Base-by-base conservation (phyloP, 35 echinoderm and acorn worm species). In the Ophiothrix spiculata region DNA sequence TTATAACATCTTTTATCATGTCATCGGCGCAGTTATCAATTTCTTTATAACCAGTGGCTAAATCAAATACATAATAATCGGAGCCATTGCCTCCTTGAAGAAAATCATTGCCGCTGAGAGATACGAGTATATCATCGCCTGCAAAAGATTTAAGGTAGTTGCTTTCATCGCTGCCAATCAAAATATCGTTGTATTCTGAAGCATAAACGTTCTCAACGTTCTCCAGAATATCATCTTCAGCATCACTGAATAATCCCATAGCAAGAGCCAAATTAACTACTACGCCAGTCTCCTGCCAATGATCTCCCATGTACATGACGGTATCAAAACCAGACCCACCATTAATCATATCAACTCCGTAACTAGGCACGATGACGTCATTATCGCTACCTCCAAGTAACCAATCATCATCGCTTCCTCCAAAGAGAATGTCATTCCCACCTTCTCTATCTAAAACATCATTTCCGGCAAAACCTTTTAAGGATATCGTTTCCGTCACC, bases 401-500 rank as follows among this genome's bases (percentile, higher is more conserved):
- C 10, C 74, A 8, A 76, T 8, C 28, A 29, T 8, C 28, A 29
- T 76, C 74, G 29, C 29, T 29, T 12, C 74, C 74, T 13, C 74
- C 74, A 76, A n/a, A n/a, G n/a, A n/a, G n/a, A n/a, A n/a, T n/a
- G n/a, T n/a, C n/a, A n/a, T n/a, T n/a, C n/a, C n/a, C n/a, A n/a
- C n/a, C n/a, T n/a, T n/a, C n/a, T n/a, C n/a, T n/a, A n/a, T n/a
- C n/a, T 76, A 76, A 76, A 29, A 76, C 28, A 76, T 76, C 74
- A 13, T 76, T 28, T 76, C 74, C 74, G 12, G 10, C 74, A 13
- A 8, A 6, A 13, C 74, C 74, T 76, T n/a, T 76, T 76, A 76
- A 76, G 74, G 28, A 76, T 28, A 76, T 76, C 74, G 74, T 28
- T 76, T 76, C 74, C 74, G 74, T 76, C 8, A 76, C 74, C 74